Conservation (phyloP, 2,797 vertebrate genomes). For the Rousettus madagascariensis region DNA sequence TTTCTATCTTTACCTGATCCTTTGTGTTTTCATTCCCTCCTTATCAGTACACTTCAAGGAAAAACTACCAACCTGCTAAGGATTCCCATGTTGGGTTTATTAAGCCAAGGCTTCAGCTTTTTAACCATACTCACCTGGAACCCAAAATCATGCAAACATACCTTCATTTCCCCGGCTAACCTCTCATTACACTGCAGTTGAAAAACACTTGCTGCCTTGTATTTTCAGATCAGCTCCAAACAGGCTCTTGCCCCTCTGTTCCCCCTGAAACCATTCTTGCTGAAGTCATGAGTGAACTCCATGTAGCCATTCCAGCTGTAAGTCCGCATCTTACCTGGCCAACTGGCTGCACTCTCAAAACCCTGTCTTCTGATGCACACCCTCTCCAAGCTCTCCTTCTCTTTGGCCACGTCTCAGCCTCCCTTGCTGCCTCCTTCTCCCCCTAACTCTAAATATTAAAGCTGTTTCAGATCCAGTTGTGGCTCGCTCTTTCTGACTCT, state of each 20-base stretch:
- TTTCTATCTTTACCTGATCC: neutral
- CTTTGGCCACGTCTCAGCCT: neutral
- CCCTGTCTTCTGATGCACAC: accelerated
- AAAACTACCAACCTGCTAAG: neutral
- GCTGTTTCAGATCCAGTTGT: neutral
- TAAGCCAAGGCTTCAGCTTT: neutral
- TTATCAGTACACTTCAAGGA: neutral
- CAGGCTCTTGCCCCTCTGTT: neutral
- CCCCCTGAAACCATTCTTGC: neutral
- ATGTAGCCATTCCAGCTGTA: neutral
- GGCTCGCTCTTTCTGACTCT: neutral
- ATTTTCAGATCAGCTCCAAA: neutral
- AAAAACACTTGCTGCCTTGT: neutral
- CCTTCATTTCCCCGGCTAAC: neutral
- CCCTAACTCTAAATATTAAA: neutral
- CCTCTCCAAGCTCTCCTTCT: neutral
- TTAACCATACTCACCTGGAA: neutral
- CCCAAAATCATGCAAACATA: neutral
- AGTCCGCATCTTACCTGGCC: neutral
- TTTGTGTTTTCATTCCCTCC: neutral
- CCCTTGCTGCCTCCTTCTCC: neutral
- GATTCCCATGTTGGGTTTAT: neutral
- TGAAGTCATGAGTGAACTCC: neutral
- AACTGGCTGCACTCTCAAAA: neutral
- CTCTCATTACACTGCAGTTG: neutral